Conservation (phyloP, 1,140 invertebrate genomes). For the Dinoponera quadriceps region DNA sequence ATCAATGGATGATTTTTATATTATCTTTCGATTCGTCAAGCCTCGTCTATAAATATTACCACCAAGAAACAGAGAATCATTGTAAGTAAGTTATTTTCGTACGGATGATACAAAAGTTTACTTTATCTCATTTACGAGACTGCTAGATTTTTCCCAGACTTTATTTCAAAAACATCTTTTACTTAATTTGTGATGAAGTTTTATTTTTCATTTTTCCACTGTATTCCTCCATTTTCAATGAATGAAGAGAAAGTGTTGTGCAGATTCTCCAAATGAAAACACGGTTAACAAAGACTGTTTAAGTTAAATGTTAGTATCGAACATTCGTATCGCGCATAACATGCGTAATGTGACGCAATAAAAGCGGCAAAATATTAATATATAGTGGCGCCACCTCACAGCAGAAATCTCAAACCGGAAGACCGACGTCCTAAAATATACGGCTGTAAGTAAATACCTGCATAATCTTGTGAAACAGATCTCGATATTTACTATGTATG, state of each 20-base stretch:
- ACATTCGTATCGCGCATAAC: background rate
- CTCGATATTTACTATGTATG: conserved; percentile 28
- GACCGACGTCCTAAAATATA: background rate
- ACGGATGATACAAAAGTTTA: too few species aligned
- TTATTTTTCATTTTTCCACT: too few species aligned
- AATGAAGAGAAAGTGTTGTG: background rate
- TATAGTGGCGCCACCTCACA: conserved; percentile 69
- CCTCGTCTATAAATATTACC: too few species aligned
- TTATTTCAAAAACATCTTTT: too few species aligned
- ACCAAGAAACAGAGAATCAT: too few species aligned
- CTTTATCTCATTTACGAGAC: too few species aligned
- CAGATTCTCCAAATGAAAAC: background rate
- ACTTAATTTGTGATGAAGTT: too few species aligned
- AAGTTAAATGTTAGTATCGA: background rate
- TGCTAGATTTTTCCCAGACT: too few species aligned
- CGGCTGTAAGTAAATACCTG: conserved; percentile 53
- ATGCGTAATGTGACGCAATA: background rate
- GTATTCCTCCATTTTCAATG: too few species aligned
- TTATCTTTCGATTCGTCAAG: too few species aligned
- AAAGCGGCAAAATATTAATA: conserved; percentile 14
- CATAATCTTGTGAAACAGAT: conserved; percentile 12
- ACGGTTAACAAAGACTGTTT: background rate
- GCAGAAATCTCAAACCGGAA: conserved; percentile 51
- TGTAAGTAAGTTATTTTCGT: too few species aligned
- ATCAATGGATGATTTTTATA: too few species aligned